Evolutionary conservation across 2,888 invertebrate genomes (phyloP), one percentile per base, ranked within the genome.

Genomic region (Lissonota sp.): DNA sequence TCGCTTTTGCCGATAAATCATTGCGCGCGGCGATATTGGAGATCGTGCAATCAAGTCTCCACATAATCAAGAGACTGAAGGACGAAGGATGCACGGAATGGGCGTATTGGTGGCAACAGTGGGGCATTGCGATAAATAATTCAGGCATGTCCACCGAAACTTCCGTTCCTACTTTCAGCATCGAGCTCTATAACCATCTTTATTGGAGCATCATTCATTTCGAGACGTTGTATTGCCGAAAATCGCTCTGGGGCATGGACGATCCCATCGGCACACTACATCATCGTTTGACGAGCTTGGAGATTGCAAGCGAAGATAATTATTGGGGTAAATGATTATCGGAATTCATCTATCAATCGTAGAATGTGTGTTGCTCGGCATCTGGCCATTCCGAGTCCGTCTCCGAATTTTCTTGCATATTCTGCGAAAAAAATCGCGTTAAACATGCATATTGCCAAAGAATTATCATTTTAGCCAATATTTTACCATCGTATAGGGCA

Each of bases 81-180:
- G 8, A 83, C 40, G 39, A 6, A 8, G 74, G 82, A 3, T 91
- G 91, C 63, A 80, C 81, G 44, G 75, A 79, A 5, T 91, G 90
- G 88, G 40, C 46, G 6, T 14, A 53, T 1, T 42, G 90, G 8
- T 92, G 91, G 91, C 75, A 72, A 7, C 63, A 58, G 0, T 86
- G 84, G 72, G 87, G 88, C 4, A 84, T 80, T 49, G 60, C 83
- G 6, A 84, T 90, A 40, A 89, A 90, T 64, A 91, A 91, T 60
- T 70, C 90, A 8, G 86, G 86, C 7, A 70, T 89, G 26, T 63
- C 79, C 5, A 85, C 79, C 57, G 85, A 87, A 26, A 57, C 84
- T 5, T 73, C 60, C 4, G 83, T 79, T 79, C 86, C 86, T 10
- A 80, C 86, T 5, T 83, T 87, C 58, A 84, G 86, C 14, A 76